phyloP scores from a whole-genome alignment of 2,888 invertebrate genomes.

The Chloromyia formosa region DNA sequence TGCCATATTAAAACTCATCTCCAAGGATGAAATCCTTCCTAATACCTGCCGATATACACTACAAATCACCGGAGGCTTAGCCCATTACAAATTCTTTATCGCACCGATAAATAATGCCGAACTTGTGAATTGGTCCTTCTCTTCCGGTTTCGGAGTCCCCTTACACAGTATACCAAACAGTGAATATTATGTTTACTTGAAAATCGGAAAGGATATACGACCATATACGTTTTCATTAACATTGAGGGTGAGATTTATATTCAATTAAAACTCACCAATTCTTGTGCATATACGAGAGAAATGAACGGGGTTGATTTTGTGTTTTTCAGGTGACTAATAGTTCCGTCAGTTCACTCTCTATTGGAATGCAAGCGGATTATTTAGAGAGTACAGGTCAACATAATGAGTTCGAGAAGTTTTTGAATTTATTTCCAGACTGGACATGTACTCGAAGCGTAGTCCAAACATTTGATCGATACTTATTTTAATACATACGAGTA shows the following conservation, averaged over 20 bases:
- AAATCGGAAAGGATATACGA: not conserved
- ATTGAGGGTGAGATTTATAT: not conserved
- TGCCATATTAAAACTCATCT: not conserved
- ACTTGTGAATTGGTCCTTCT: conserved; percentile 11
- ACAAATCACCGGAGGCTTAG: not conserved
- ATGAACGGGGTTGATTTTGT: not conserved
- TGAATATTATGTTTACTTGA: not conserved
- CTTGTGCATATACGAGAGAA: too few species aligned
- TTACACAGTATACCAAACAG: not conserved
- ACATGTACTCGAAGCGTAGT: not conserved
- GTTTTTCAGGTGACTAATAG: not conserved
- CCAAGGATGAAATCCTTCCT: not conserved
- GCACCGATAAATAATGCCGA: not conserved
- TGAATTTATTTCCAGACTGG: not conserved
- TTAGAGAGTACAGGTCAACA: not conserved
- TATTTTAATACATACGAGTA: too few species aligned
- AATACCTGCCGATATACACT: not conserved
- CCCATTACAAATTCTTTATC: not conserved
- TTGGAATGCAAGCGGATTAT: not conserved
- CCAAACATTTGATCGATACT: too few species aligned
- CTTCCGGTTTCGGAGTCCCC: not conserved
- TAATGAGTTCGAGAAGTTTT: not conserved
- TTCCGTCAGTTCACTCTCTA: not conserved
- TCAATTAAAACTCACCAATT: too few species aligned
- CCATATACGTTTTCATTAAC: not conserved